phyloP scores from a whole-genome alignment of 1,140 invertebrate species.

The Macrocentrus cingulum region DNA sequence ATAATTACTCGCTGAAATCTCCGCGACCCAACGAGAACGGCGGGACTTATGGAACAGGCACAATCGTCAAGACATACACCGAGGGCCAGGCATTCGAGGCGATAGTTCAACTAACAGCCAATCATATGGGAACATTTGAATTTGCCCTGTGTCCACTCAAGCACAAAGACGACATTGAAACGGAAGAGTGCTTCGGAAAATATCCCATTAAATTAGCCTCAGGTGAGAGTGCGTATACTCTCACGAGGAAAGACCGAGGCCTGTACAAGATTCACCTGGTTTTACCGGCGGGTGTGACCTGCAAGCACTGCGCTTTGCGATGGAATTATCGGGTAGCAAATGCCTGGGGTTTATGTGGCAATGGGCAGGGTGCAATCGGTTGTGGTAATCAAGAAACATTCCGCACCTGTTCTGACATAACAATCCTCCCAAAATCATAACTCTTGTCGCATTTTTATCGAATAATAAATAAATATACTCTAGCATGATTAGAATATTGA shows the following conservation, averaged over 20 bases:
- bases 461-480: no score
- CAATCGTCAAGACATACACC: slow-evolving; percentile 54
- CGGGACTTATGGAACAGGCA: slow-evolving; percentile 63
- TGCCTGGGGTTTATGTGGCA: slow-evolving; percentile 61
- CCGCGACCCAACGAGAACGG: slow-evolving; percentile 68
- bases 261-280: slow-evolving; percentile 39
- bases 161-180: slow-evolving; percentile 53
- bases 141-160: slow-evolving; percentile 63
- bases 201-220: slow-evolving; percentile 64
- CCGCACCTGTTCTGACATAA: slow-evolving; percentile 69
- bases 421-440: slow-evolving; percentile 51
- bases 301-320: slow-evolving; percentile 68
- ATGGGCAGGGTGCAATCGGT: slow-evolving; percentile 54
- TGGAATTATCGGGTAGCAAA: slow-evolving; percentile 69
- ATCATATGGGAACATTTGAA: slow-evolving; percentile 68
- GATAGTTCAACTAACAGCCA: slow-evolving; percentile 72
- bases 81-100: slow-evolving; percentile 48
- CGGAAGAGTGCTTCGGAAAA: slow-evolving; percentile 65
- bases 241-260: slow-evolving; percentile 14
- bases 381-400: slow-evolving; percentile 72
- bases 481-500: no score
- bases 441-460: no score
- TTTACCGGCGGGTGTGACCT: slow-evolving; percentile 62
- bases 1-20: slow-evolving; percentile 53
- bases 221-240: slow-evolving; percentile 45